Evolutionary conservation across 2,888 invertebrate genomes (phyloP), one percentile per base, ranked within the genome.

Genomic region (Pseudeuparius sepicola): DNA sequence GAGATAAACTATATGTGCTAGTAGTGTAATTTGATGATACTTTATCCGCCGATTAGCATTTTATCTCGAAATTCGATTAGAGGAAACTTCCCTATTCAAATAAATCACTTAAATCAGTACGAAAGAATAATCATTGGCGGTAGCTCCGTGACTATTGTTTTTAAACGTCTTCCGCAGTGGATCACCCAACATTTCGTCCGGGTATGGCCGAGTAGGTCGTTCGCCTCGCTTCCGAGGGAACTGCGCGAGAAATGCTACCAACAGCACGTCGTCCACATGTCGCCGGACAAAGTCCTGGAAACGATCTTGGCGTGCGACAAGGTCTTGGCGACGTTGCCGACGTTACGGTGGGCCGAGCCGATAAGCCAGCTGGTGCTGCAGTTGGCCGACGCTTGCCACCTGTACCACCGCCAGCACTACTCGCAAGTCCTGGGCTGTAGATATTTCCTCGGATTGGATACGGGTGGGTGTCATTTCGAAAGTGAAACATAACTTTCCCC

Each of bases 161-260:
- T 90, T 31, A n/a, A n/a, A n/a, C n/a, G n/a, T n/a, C n/a, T n/a
- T n/a, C n/a, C n/a, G n/a, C 73, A 78, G 43, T 93, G 93, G 93
- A 78, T 88, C 25, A 85, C 85, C 14, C 78, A 79, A 43, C 73
- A 93, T 59, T 92, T 90, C 60, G 71, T 78, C 4, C 74, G 82
- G 52, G 83, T 94, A 30, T 93, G 94, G 93, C 85, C 90, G 1
- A 87, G 87, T 2, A 79, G 89, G 51, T 78, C 83, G 3, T 94
- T 94, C 62, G 84, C 89, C 1, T 77, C 80, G 26, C 62, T 94
- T 37, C 85, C 89, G 0, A 72, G 81, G 18, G 87, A 89, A 53
- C 67, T 89, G 4, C 68, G 84, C 44, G 83, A 85, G 31, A 82
- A 86, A 54, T 89, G 88, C 57, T 82, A 80, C 46, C 81, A 83